Conservation (phyloP, 64 coral and sea anemone species). For the Montipora capricornis region DNA sequence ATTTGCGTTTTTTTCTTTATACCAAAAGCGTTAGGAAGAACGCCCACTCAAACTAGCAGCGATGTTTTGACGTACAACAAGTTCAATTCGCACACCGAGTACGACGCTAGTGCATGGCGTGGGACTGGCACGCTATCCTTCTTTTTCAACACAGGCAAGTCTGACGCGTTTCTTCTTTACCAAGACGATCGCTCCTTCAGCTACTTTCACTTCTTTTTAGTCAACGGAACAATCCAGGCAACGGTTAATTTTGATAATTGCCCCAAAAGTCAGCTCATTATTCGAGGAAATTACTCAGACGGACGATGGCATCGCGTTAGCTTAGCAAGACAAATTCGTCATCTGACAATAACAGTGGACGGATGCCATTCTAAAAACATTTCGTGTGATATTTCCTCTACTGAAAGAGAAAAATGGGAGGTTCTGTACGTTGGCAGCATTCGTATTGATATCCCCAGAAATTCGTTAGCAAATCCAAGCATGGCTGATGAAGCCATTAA, state of each 20-base stretch:
- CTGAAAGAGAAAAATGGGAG: neutral
- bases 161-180: constrained; percentile 65
- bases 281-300: constrained; percentile 80
- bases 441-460: neutral
- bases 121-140: constrained; percentile 44
- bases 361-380: constrained; percentile 7
- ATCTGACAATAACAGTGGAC: constrained; percentile 66
- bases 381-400: neutral
- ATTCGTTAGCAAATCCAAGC: constrained; percentile 37
- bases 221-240: constrained; percentile 75
- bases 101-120: neutral
- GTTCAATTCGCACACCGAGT: neutral
- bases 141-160: constrained; percentile 41
- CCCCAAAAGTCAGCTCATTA: neutral
- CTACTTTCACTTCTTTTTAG: constrained; percentile 81
- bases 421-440: constrained; percentile 59
- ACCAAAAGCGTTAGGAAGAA: neutral
- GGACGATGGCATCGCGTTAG: constrained; percentile 73
- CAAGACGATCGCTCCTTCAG: constrained; percentile 67
- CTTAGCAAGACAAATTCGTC: constrained; percentile 14
- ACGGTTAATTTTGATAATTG: constrained; percentile 65
- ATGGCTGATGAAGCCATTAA: neutral
- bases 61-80: constrained; percentile 10
- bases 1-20: neutral
- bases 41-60: neutral